Evolutionary conservation across 1,140 invertebrate species (phyloP).

Genomic region (Drosophila navojoa): DNA sequence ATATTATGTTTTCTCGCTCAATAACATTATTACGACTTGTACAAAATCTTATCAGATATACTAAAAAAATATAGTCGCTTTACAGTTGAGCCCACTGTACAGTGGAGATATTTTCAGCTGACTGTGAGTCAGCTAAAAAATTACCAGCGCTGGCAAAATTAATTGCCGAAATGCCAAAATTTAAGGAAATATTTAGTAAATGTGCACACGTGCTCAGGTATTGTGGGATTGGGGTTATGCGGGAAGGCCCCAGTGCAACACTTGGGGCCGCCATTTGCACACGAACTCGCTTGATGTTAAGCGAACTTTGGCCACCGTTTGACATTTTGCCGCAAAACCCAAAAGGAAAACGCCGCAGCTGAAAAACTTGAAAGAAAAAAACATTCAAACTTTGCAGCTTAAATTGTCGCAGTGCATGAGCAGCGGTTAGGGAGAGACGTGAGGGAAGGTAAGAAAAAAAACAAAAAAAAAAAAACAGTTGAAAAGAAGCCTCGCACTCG

Average conservation of each 20-base stretch:
- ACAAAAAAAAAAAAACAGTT: conserved; percentile 35
- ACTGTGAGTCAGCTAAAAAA: conserved; percentile 28
- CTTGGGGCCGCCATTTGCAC: conserved; percentile 67
- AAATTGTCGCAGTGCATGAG: conserved; percentile 64
- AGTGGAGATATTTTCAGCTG: conserved; percentile 10
- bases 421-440: neutral
- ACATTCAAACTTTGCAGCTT: conserved; percentile 70
- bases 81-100: conserved; percentile 9
- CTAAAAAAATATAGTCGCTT: neutral
- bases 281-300: conserved; percentile 47
- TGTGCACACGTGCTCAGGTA: conserved; percentile 54
- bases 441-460: conserved; percentile 9
- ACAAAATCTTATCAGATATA: neutral
- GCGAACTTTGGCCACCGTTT: conserved; percentile 74
- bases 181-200: conserved; percentile 57
- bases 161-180: conserved; percentile 51
- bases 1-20: neutral
- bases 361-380: conserved; percentile 51
- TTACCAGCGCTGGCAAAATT: conserved; percentile 41
- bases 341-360: conserved; percentile 49
- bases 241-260: conserved; percentile 16
- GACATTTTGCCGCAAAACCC: conserved; percentile 74
- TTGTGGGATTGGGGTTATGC: neutral
- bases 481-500: conserved; percentile 58
- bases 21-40: neutral